Evolutionary conservation across 2,888 invertebrate species (phyloP).

Genomic region (Noctua janthe): DNA sequence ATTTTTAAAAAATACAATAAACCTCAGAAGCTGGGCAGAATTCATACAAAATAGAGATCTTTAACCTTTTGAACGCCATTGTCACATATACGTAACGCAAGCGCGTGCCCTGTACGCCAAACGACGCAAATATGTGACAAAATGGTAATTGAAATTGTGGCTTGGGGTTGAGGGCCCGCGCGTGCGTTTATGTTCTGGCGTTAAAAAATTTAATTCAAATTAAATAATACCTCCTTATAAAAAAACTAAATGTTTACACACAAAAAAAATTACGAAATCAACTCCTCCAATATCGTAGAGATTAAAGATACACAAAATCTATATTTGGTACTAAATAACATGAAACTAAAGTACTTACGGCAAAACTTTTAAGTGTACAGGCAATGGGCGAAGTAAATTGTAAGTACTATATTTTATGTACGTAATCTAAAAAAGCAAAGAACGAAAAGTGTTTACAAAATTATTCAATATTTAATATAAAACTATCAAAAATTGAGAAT

Average conservation of each 20-base stretch:
- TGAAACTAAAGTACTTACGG: background rate
- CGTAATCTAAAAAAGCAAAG: slow-evolving; percentile 7
- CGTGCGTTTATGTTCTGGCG: too few relatives aligned
- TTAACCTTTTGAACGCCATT: background rate
- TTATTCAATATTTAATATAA: slow-evolving; percentile 15
- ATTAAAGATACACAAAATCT: background rate
- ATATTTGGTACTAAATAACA: background rate
- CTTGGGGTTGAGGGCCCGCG: too few relatives aligned
- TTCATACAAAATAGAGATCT: slow-evolving; percentile 50
- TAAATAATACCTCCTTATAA: slow-evolving; percentile 11
- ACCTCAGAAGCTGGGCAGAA: background rate
- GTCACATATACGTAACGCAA: too few relatives aligned
- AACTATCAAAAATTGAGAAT: slow-evolving; percentile 13
- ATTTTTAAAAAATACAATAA: background rate
- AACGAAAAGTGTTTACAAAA: slow-evolving; percentile 1
- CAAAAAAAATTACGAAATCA: background rate
- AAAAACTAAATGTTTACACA: slow-evolving; percentile 16
- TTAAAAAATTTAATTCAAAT: background rate
- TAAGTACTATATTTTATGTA: background rate
- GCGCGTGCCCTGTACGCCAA: too few relatives aligned
- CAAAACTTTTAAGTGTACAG: background rate
- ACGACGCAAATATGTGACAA: too few relatives aligned
- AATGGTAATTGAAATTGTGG: too few relatives aligned
- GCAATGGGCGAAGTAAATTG: background rate
- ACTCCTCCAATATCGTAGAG: background rate